Evolutionary conservation across 1,140 invertebrate species (phyloP), one percentile per base, ranked within the genome.

Genomic region (Lucilia sericata): DNA sequence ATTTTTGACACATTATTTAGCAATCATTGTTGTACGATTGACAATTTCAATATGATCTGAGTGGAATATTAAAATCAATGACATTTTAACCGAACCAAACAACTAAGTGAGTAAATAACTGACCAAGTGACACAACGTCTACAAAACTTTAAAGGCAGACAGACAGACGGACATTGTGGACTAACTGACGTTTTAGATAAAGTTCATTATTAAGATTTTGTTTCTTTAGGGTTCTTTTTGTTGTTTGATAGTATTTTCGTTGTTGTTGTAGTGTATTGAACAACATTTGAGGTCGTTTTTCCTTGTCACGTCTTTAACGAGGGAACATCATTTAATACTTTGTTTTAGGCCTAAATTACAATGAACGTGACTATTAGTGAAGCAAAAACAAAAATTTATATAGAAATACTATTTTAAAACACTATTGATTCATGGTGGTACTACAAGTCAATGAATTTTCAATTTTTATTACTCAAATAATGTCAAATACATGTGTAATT

Each of bases 1-100:
- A 51, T 80, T 80, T 80, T 80, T 80, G 76, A 80, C 76, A 80
- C 76, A 80, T 80, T 80, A 80, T 80, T 80, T 80, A 80, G 76
- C 76, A 80, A 80, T 80, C 76, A 80, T 80, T 80, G 76, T 49
- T 80, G 76, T 80, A 80, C 76, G 76, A 51, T 80, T 80, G 76
- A 80, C 76, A 80, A 80, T 80, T 80, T 80, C 21, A 47, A 80
- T 19, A 49, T 49, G 19, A 14, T 49, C 36, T 80, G 76, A 49
- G n/a, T 12, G 19, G 76, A 80, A 80, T 80, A 80, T 49, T 80
- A 80, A 80, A 49, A 17, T 42, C 75, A n/a, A 78, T 60, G 55
- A 17, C 55, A 60, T 7, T n/a, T 60, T 42, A 30, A 30, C 1
- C 5, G 5, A 60, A 60, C 55, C 55, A 2, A n/a, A 60, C 14